These are phyloP conservation scores for Pycnonotus jocosus DNA, from an alignment of 2,113 vertebrate genomes.

Conservation along the genomic window DNA sequence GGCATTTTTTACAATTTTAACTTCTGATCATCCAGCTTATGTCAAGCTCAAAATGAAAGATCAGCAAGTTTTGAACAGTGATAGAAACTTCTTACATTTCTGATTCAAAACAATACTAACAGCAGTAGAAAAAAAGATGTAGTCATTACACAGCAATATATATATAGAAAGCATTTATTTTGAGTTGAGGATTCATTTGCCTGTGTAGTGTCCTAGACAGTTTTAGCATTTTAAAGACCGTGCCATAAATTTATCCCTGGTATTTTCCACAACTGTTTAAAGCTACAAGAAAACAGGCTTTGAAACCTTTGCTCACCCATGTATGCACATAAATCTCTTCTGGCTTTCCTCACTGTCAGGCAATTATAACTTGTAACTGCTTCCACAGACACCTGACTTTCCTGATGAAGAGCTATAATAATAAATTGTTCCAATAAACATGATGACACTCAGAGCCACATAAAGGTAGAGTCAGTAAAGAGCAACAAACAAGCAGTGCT, in stretches of 20 bases:
- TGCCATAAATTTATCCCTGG: not conserved
- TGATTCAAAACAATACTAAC: not conserved
- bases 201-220: not conserved
- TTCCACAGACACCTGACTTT: not conserved
- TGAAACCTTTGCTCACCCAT: not conserved
- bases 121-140: not conserved
- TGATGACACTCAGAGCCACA: not conserved
- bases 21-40: not conserved
- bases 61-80: not conserved
- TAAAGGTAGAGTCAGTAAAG: not conserved
- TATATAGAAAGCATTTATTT: not conserved
- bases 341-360: not conserved
- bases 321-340: not conserved
- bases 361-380: not conserved
- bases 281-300: not conserved
- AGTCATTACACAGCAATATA: not conserved
- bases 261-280: not conserved
- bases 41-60: not conserved
- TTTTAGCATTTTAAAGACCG: not conserved
- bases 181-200: not conserved
- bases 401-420: not conserved
- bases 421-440: not conserved
- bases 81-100: not conserved
- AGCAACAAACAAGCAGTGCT: not conserved
- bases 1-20: not conserved